Evolutionary conservation across 2,797 vertebrate genomes (phyloP).

Genomic region (Synaphobranchus kaupii): DNA sequence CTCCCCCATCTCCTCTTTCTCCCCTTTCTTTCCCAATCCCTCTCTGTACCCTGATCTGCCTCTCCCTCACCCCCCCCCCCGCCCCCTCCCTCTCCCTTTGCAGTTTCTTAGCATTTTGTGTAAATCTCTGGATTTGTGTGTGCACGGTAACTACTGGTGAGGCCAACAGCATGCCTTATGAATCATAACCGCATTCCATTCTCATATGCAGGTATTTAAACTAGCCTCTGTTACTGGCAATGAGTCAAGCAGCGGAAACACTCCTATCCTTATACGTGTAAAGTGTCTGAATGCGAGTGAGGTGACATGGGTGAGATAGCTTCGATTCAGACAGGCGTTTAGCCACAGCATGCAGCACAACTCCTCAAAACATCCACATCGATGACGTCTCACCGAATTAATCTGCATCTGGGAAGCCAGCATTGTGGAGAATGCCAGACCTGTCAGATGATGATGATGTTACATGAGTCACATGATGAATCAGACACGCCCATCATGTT

Average conservation of each 20-base stretch:
- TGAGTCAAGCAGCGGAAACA: background rate
- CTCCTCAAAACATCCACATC: background rate
- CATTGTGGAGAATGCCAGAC: background rate
- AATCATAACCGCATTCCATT: background rate
- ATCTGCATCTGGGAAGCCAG: background rate
- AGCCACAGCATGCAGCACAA: background rate
- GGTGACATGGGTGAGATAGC: background rate
- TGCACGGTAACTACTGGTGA: background rate
- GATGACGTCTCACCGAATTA: background rate
- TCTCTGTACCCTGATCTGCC: background rate
- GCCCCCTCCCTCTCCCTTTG: slow-evolving; percentile 11
- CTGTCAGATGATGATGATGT: background rate
- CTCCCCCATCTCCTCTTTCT: slow-evolving; percentile 51
- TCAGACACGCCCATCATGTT: background rate
- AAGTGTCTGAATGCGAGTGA: background rate
- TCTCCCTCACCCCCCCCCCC: background rate
- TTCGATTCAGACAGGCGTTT: background rate
- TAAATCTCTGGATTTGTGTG: background rate
- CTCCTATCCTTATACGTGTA: background rate
- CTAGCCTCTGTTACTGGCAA: background rate
- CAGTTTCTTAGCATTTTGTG: background rate
- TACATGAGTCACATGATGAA: background rate
- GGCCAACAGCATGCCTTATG: background rate
- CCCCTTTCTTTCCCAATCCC: slow-evolving; percentile 14
- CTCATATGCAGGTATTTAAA: background rate